Evolutionary conservation across 2,113 vertebrate species (phyloP).

Genomic region (Crocuta crocuta): DNA sequence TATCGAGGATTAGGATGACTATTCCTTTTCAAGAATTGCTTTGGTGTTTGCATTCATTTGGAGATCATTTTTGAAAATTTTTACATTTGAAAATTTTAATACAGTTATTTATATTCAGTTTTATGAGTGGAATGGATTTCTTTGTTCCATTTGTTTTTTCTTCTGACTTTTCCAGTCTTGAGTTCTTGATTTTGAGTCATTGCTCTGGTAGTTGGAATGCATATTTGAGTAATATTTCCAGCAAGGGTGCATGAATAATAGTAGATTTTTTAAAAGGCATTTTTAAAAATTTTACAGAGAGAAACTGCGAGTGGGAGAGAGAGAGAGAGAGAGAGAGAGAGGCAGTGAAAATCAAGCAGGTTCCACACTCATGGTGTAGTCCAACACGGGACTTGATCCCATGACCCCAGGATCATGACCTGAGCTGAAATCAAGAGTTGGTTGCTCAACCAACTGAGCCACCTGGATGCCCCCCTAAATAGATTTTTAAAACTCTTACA

Average conservation of each 20-base stretch:
- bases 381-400: no score
- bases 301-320: no score
- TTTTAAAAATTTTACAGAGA: no score
- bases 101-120: not conserved
- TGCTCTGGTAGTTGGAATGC: not conserved
- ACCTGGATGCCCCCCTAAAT: not conserved
- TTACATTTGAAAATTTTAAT: not conserved
- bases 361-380: no score
- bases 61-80: not conserved
- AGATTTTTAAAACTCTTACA: not conserved
- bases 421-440: no score
- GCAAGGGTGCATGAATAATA: not conserved
- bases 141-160: not conserved
- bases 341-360: no score
- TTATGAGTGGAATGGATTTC: not conserved
- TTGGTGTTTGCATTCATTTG: not conserved
- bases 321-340: no score
- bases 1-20: not conserved
- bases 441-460: no score
- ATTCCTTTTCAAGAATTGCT: not conserved
- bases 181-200: constrained; percentile 3
- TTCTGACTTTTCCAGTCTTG: not conserved
- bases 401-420: no score
- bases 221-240: not conserved
- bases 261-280: not conserved